Conservation (phyloP, 2,113 vertebrate species). For the Panthera leo region DNA sequence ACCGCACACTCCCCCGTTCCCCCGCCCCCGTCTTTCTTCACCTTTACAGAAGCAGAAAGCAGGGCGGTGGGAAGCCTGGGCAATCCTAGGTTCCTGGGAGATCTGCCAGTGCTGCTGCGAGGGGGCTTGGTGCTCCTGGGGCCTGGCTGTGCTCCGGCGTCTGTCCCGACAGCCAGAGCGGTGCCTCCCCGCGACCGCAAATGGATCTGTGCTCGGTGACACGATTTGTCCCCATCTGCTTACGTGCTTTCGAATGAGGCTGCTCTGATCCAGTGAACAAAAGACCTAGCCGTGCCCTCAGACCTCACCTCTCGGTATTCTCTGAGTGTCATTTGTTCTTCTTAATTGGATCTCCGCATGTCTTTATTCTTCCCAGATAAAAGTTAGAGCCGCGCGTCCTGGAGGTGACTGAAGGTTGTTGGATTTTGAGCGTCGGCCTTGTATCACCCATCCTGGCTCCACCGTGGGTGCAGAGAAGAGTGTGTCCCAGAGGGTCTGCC, state of each 20-base stretch:
- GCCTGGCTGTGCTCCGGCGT: background rate
- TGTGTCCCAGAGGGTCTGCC: slow-evolving; percentile 74
- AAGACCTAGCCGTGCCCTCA: background rate
- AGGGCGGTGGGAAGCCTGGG: background rate
- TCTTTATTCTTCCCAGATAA: slow-evolving; percentile 78
- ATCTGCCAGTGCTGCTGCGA: too few species aligned
- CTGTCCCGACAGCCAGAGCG: background rate
- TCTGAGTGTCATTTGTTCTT: background rate
- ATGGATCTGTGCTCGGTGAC: background rate
- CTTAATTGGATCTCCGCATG: background rate
- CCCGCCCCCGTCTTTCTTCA: background rate
- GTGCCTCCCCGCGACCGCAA: rapidly evolving
- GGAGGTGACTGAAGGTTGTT: slow-evolving; percentile 77
- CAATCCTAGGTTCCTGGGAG: background rate
- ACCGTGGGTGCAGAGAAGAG: slow-evolving; percentile 75
- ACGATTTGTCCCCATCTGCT: background rate
- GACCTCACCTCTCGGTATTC: background rate
- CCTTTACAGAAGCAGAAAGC: slow-evolving; percentile 27
- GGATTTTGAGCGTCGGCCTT: slow-evolving; percentile 78
- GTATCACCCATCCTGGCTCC: slow-evolving; percentile 71
- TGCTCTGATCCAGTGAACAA: background rate
- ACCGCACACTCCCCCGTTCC: background rate
- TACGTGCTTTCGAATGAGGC: background rate
- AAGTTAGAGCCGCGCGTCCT: slow-evolving; percentile 82
- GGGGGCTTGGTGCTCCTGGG: background rate